phyloP scores from a whole-genome alignment of 2,888 invertebrate genomes.

The Parapristionchus giblindavisi region DNA sequence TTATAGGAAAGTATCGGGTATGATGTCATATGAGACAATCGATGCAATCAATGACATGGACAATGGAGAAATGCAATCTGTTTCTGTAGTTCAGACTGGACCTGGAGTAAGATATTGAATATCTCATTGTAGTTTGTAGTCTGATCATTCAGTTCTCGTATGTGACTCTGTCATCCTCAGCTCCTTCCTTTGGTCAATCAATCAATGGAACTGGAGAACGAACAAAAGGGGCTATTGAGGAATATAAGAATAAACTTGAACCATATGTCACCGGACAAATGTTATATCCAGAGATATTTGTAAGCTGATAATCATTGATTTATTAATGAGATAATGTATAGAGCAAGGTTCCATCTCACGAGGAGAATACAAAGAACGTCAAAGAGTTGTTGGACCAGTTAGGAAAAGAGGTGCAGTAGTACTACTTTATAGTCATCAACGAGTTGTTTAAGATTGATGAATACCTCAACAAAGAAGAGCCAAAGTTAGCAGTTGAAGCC shows the following conservation, averaged over 20 bases:
- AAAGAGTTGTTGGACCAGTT: slow-evolving; percentile 23
- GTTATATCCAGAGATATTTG: slow-evolving; percentile 15
- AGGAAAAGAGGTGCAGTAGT: neutral
- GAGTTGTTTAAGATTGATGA: slow-evolving; percentile 10
- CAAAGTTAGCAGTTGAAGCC: slow-evolving; percentile 23
- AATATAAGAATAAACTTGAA: slow-evolving; percentile 19
- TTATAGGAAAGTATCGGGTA: slow-evolving; percentile 19
- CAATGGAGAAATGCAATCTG: neutral
- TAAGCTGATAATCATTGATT: slow-evolving; percentile 14
- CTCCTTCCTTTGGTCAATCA: slow-evolving; percentile 16
- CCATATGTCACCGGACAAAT: slow-evolving; percentile 21
- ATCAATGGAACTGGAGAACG: slow-evolving; percentile 31
- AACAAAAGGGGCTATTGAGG: slow-evolving; percentile 14
- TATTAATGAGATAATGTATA: too few relatives aligned
- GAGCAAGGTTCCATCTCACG: too few relatives aligned
- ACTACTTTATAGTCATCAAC: neutral
- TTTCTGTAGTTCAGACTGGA: slow-evolving; percentile 24
- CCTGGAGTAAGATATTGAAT: neutral
- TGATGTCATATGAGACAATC: slow-evolving; percentile 34
- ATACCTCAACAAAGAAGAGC: slow-evolving; percentile 8
- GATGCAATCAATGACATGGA: slow-evolving; percentile 34
- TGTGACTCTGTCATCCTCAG: slow-evolving; percentile 5
- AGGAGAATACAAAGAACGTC: slow-evolving; percentile 21
- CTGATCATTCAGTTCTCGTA: slow-evolving; percentile 15
- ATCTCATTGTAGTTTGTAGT: neutral